Evolutionary conservation across 1,140 invertebrate genomes (phyloP), one percentile per base, ranked within the genome.

Genomic region (Phocides pigmalion): DNA sequence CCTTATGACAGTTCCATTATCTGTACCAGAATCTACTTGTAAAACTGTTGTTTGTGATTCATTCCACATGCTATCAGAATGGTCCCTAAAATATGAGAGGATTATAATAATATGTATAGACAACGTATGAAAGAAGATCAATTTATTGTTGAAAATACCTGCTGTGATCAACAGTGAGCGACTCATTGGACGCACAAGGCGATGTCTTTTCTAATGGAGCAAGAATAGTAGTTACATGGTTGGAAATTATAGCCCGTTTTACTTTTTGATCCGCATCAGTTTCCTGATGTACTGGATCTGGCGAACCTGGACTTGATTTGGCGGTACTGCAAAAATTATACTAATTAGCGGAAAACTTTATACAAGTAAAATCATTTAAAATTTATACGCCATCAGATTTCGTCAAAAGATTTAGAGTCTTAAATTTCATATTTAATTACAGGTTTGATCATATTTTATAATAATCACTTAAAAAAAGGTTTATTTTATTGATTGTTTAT

Each of bases 1-100:
- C 91, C 91, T 92, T 61, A 93, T 81, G 6, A 92, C 92, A 6
- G 93, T 93, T 54, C 93, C 93, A 81, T 94, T 94, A 64, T 94
- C 93, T 28, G 93, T 93, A 20, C 94, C 94, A 12, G 95, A 95
- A 79, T 95, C 95, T 0, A 94, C 94, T 82, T 96, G 96, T 19
- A 97, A 90, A 11, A 97, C 95, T 1, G 96, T 97, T 0, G 95
- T 95, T 89, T 97, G 96, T 11, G 96, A 97, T 90, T 97, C 96
- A 87, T 97, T 97, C 96, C 96, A 97, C 75, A 96, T 95, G 28
- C 95, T 95, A 82, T 97, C 96, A 28, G 96, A 97, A 81, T 97
- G 96, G 82, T 97, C 96, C 78, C 95, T 94, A 62, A 46, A 90
- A 84, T 64, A 72, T 25, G 19, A 41, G 4, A 64, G 4, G 3